Evolutionary conservation across 2,113 vertebrate genomes (phyloP), one percentile per base, ranked within the genome.

Genomic region (Strix uralensis): DNA sequence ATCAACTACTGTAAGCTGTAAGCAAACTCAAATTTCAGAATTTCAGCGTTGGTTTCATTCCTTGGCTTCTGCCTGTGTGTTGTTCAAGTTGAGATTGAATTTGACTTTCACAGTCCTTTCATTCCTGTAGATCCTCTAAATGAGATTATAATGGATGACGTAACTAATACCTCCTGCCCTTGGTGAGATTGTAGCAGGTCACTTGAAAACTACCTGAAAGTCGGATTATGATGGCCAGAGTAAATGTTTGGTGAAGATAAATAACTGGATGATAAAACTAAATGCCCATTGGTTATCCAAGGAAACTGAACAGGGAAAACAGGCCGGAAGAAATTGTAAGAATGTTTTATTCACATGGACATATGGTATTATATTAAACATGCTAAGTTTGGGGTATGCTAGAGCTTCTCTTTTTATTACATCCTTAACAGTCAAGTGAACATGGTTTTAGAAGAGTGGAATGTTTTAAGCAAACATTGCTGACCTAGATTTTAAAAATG

Each of bases 401-500:
- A 47, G 58, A 87, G 46, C 67, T 55, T 95, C 40, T 91, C 36
- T 57, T 82, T 80, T 95, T 94, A 72, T 85, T 94, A 46, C 32
- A 83, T 83, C 87, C 47, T 83, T 85, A 91, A 86, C 79, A 95
- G 85, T 89, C 71, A 96, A 96, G 47, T 75, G 95, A 89, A 75
- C 59, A 16, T 30, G 54, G 59, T 58, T 95, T 95, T 88, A 94
- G 90, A 85, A 78, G 54, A 86, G 46, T 85, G 95, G 92, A 97
- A 96, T 96, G 91, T 93, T 97, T 96, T 88, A 96, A 94, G 81
- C 74, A 92, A 95, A 96, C 90, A 87, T 11, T 96, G 78, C 81
- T 96, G 94, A 96, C 91, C 96, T 95, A 97, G 95, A 96, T 97
- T 95, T 95, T 97, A 89, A 92, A 96, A 96, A 94, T 90, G 92